These are phyloP conservation scores for Ectemnius cavifrons DNA, from an alignment of 2,888 invertebrate species.

Conservation along the genomic window DNA sequence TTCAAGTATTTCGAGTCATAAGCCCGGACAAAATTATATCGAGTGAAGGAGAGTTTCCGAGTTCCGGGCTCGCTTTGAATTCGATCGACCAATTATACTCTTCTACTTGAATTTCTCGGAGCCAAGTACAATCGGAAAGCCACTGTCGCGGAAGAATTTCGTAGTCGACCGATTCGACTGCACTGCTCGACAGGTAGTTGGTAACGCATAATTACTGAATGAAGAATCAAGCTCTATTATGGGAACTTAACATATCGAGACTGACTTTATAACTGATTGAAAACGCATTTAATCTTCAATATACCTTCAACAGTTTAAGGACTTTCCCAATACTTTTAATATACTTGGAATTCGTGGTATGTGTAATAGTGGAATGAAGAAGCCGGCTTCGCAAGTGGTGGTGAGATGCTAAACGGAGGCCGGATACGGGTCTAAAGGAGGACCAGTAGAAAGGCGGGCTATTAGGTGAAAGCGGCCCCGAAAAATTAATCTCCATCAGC, in stretches of 20 bases:
- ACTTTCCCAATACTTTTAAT: too few relatives aligned
- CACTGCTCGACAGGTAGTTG: not conserved
- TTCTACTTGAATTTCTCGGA: constrained; percentile 34
- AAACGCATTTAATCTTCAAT: too few relatives aligned
- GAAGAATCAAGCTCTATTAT: not conserved
- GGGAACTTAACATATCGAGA: too few relatives aligned
- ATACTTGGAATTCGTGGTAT: too few relatives aligned
- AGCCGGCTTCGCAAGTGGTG: too few relatives aligned
- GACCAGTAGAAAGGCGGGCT: constrained; percentile 56
- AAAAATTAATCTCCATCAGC: constrained; percentile 63
- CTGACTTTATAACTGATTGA: too few relatives aligned
- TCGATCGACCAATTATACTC: constrained; percentile 38
- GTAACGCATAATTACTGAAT: constrained; percentile 3
- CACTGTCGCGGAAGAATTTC: constrained; percentile 19
- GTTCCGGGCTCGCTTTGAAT: constrained; percentile 16
- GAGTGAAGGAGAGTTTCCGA: constrained; percentile 8
- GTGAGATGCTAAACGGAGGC: too few relatives aligned
- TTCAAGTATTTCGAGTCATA: not conserved
- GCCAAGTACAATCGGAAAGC: constrained; percentile 29
- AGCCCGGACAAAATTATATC: not conserved
- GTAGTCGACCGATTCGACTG: constrained; percentile 9
- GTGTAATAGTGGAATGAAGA: too few relatives aligned
- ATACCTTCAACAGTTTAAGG: too few relatives aligned
- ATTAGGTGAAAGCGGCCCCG: constrained; percentile 72
- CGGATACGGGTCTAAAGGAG: constrained; percentile 12